phyloP scores from a whole-genome alignment of 2,113 vertebrate species.

The Oreochromis spilurus region DNA sequence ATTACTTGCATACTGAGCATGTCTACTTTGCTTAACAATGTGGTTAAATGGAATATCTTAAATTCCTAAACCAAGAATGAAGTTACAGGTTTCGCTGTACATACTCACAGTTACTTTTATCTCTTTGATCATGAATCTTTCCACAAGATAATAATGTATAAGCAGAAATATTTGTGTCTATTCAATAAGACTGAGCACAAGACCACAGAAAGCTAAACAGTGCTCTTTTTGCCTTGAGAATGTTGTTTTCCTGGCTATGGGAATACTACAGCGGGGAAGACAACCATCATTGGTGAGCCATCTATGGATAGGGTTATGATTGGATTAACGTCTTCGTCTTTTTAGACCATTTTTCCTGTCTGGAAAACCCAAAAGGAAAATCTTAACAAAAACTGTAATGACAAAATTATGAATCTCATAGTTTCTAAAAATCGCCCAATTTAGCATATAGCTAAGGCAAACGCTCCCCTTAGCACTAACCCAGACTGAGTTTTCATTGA shows the following conservation, averaged over 20 bases:
- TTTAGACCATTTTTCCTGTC: neutral
- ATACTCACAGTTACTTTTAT: neutral
- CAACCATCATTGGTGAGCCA: neutral
- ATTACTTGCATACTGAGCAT: neutral
- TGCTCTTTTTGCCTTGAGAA: neutral
- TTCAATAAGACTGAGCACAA: neutral
- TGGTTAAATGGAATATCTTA: neutral
- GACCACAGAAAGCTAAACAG: neutral
- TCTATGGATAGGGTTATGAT: neutral
- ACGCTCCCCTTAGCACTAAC: neutral
- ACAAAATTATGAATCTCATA: neutral
- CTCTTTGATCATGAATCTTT: neutral
- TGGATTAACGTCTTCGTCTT: neutral
- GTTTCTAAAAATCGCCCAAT: neutral
- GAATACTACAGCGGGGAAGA: neutral
- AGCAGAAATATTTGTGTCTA: neutral
- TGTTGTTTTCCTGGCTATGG: neutral
- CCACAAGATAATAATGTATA: neutral
- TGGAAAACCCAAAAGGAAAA: neutral
- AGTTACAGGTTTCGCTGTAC: neutral
- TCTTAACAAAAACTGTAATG: neutral
- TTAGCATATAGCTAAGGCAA: neutral
- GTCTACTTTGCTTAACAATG: neutral
- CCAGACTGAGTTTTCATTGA: neutral
- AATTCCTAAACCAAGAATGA: neutral